Conservation (phyloP, 2,113 vertebrate species). For the Phycodurus eques region DNA sequence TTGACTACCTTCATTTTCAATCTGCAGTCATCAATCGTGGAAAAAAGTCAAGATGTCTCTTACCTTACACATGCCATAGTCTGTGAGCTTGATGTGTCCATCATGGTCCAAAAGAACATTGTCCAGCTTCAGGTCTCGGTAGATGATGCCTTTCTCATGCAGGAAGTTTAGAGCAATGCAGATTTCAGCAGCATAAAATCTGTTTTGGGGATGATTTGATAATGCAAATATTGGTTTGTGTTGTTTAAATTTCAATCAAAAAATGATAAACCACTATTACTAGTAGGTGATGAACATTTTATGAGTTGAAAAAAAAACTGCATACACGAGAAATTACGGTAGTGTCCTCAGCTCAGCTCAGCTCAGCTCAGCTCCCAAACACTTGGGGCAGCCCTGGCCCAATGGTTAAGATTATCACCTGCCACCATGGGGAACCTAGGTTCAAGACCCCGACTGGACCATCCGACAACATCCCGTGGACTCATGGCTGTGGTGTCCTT, state of each 20-base stretch:
- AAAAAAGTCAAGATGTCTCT: neutral
- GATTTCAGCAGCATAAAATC: constrained; percentile 98
- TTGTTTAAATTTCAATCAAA: neutral
- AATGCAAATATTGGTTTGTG: neutral
- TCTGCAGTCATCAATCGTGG: neutral
- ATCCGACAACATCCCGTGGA: too few species aligned
- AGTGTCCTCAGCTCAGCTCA: too few species aligned
- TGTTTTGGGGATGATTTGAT: constrained; percentile 49
- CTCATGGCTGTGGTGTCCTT: too few species aligned
- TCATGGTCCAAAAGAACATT: constrained; percentile 96
- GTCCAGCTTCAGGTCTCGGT: constrained; percentile 95
- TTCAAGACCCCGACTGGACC: too few species aligned
- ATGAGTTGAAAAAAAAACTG: neutral
- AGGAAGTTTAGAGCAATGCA: constrained; percentile 97
- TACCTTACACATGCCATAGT: constrained; percentile 99
- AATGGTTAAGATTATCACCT: too few species aligned
- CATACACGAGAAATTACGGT: too few species aligned
- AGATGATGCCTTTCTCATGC: constrained; percentile 97
- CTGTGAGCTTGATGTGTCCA: constrained; percentile 96
- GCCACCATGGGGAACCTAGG: too few species aligned
- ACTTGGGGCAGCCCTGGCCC: too few species aligned
- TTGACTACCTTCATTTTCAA: constrained; percentile 25
- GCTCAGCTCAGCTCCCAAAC: too few species aligned
- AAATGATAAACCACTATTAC: neutral
- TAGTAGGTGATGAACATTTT: neutral